Evolutionary conservation across 2,888 invertebrate species (phyloP), one percentile per base, ranked within the genome.

Genomic region (Cyaniris semiargus): DNA sequence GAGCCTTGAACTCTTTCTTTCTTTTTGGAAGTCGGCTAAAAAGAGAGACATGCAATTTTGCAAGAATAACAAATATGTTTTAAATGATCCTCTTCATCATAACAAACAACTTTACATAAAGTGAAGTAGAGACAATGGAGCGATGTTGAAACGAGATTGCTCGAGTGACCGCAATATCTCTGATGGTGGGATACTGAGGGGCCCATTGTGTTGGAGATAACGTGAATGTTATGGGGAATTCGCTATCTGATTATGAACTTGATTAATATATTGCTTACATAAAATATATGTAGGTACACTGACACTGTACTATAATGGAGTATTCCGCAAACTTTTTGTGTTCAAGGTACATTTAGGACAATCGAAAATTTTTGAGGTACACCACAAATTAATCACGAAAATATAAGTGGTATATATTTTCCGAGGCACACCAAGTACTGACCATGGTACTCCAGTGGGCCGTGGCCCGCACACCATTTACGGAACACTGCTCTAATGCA

Each of bases 151-250:
- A 74, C 15, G 13, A 72, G 74, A 74, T 74, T 74, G 74, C 48
- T 18, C 44, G 27, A 74, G 48, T 74, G 74, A 74, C 74, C 74
- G 74, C 74, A 74, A 74, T 74, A 74, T 53, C 48, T 48, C 21
- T 48, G 74, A 74, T 74, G 74, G 74, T 74, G 53, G 74, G 74
- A 74, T 74, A 74, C 38, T 44, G 18, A 48, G 72, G 48, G 74
- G 48, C 27, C 74, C 74, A 74, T 74, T 74, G 74, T 74, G 66
- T 66, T 13, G 13, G 6, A 31, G 27, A 15, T 66, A 66, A 66
- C 66, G 66, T 15, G 66, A 31, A 66, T 66, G 66, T 66, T 27
- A 66, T 66, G 27, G 66, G 66, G 66, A 66, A 66, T 31, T 66
- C 27, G 66, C 66, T 27, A 66, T 66, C 27, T 27, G 66, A 66